Conservation (phyloP, 2,888 invertebrate species). For the Biston betularia region DNA sequence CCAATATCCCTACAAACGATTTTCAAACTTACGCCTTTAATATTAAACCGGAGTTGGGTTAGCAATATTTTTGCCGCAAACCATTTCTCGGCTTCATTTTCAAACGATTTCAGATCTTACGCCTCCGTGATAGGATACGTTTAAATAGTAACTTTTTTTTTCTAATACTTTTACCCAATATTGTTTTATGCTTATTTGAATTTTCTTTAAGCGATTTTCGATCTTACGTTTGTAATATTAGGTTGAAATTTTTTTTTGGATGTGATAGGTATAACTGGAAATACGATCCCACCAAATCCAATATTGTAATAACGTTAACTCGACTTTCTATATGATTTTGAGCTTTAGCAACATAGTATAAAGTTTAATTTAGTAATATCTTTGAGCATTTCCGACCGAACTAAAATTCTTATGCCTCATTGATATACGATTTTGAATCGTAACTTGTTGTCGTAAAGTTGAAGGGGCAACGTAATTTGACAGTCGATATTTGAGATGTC, state of each 20-base stretch:
- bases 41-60: not conserved
- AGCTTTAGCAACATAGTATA: not conserved
- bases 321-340: not conserved
- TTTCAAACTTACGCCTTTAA: not conserved
- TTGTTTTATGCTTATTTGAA: conserved; percentile 9
- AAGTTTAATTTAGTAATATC: not conserved
- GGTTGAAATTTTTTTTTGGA: not conserved
- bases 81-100: not conserved
- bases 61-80: not conserved
- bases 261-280: not conserved
- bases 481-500: conserved; percentile 66
- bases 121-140: not conserved
- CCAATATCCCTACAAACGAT: conserved; percentile 2
- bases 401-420: conserved; percentile 20
- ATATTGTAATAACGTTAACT: conserved; percentile 10
- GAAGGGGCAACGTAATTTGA: conserved; percentile 31
- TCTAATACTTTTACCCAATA: conserved; percentile 19
- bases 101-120: conserved; percentile 14
- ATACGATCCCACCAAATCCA: conserved; percentile 7
- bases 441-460: conserved; percentile 25
- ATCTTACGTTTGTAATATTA: conserved; percentile 11
- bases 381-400: not conserved
- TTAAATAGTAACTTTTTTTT: conserved; percentile 6
- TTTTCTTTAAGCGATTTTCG: conserved; percentile 13
- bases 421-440: conserved; percentile 26